Base-by-base conservation (phyloP, 2,797 vertebrate species). In the Gymnothorax reevesii region DNA sequence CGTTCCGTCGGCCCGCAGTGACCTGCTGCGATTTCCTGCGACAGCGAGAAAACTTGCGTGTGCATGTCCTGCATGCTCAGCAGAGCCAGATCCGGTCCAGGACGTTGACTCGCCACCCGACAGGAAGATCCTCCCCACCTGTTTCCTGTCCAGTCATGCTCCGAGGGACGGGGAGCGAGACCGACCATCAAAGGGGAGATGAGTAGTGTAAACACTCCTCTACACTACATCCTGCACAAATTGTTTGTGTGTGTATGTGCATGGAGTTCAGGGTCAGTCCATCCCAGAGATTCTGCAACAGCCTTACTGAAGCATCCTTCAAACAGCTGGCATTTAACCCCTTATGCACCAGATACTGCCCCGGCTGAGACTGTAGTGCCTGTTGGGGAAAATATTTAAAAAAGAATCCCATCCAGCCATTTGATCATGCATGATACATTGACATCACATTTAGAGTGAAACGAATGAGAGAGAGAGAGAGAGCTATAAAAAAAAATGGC, bases 121-220 rank as follows among this genome's bases (percentile, higher is more conserved):
- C 86, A 87, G 86, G 86, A 87, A 80, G 73, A 33, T 33, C 86
- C 20, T 7, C 27, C 10, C 0, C 22, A 25, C 69, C 73, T 84
- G 83, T 69, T 82, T 87, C 83, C 86, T 87, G 75, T 59, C 57
- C 7, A 33, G 7, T 2, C 62, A 33, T 73, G 49, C 83, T 57
- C 66, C 22, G 7, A 25, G 5, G 33, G 80, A 8, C 4, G 54
- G 27, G 20, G 12, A 77, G 64, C n/a, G 6, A 20, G 15, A 33
- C 25, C 75, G 25, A 80, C 49, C 57, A 73, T 86, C 27, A 60
- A 82, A 75, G 71, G 57, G 12, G 83, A 49, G 33, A 83, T 55
- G 25, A 33, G 27, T 33, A 66, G 59, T 27, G 86, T n/a, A 33
- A 84, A 80, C 17, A 80, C 59, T 15, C 83, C 80, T 54, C 57